Base-by-base conservation (phyloP, 2,888 invertebrate species). In the Hypercompe scribonia region DNA sequence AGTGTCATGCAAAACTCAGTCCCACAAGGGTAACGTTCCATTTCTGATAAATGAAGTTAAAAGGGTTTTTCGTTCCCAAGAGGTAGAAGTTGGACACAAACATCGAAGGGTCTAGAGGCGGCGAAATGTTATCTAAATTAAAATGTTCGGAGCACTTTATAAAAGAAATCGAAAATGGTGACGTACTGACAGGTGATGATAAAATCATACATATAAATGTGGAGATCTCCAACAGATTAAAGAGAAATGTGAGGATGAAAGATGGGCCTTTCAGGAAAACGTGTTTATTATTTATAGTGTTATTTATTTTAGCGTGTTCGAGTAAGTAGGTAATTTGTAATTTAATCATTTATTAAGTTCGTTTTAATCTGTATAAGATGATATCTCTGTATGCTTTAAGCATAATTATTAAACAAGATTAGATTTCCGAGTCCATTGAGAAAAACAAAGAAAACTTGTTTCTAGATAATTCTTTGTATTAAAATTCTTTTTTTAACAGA, bases 21-120 rank as follows among this genome's bases (percentile, higher is more conserved):
- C 91, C 90, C 91, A 73, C 36, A 50, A 80, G 87, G 90, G 86
- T 79, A 72, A 81, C 87, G 90, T 91, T 89, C 91, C 90, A 90
- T 92, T 93, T 91, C 91, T 90, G 90, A 91, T 91, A 90, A 92
- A 91, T 89, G 89, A 91, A 91, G 89, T 92, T 91, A 91, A 94
- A 93, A 93, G 92, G 92, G 92, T 86, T 82, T 85, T 84, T 79
- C 79, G 63, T 74, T 84, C 88, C 90, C 86, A 81, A 58, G 74
- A 87, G 81, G 75, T 75, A 65, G 74, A 82, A 88, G 81, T 89
- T 86, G 87, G 86, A 84, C 79, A 78, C 86, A 85, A 84, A 83
- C 83, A 83, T 83, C 79, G 72, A 68, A 82, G 75, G 84, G 79
- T 84, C 77, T 75, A 46, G 71, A 58, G 73, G 72, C 73, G 54